These are phyloP conservation scores for Cactoblastis cactorum DNA, from an alignment of 2,888 invertebrate genomes.

Conservation along the genomic window DNA sequence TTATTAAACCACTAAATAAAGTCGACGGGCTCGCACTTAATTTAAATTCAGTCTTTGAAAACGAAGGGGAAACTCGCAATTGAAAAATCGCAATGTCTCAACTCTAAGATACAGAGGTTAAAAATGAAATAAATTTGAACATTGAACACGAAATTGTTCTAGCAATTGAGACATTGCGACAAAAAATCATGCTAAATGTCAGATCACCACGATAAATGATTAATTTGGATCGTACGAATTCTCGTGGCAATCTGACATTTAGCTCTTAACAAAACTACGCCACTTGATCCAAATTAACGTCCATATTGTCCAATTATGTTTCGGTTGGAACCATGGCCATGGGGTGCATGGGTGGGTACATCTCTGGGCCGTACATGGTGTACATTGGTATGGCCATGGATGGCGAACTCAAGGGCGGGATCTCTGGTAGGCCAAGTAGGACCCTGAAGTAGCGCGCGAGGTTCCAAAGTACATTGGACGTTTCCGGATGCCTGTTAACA, in stretches of 20 bases:
- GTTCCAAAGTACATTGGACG: constrained; percentile 77
- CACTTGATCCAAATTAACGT: constrained; percentile 64
- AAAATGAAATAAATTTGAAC: constrained; percentile 33
- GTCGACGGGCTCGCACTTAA: constrained; percentile 75
- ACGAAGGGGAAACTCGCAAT: constrained; percentile 55
- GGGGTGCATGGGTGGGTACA: constrained; percentile 36
- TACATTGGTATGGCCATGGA: constrained; percentile 72
- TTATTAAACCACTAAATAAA: constrained; percentile 58
- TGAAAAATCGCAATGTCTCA: constrained; percentile 49
- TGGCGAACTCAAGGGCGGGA: constrained; percentile 59
- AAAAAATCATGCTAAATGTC: constrained; percentile 64
- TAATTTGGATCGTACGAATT: constrained; percentile 54
- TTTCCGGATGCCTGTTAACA: constrained; percentile 69
- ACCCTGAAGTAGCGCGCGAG: constrained; percentile 75
- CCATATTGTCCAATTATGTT: constrained; percentile 67
- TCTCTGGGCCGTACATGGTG: constrained; percentile 52
- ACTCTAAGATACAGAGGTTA: constrained; percentile 39
- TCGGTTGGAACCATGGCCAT: constrained; percentile 52
- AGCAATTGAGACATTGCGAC: constrained; percentile 61
- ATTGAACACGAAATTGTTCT: constrained; percentile 34
- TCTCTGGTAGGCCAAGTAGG: constrained; percentile 66
- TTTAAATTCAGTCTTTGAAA: constrained; percentile 42
- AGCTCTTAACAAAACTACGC: constrained; percentile 50
- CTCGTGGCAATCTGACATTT: constrained; percentile 73
- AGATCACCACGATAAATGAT: constrained; percentile 57